These are phyloP conservation scores for Drosophila hydei DNA, from an alignment of 1,140 invertebrate species.

Conservation along the genomic window DNA sequence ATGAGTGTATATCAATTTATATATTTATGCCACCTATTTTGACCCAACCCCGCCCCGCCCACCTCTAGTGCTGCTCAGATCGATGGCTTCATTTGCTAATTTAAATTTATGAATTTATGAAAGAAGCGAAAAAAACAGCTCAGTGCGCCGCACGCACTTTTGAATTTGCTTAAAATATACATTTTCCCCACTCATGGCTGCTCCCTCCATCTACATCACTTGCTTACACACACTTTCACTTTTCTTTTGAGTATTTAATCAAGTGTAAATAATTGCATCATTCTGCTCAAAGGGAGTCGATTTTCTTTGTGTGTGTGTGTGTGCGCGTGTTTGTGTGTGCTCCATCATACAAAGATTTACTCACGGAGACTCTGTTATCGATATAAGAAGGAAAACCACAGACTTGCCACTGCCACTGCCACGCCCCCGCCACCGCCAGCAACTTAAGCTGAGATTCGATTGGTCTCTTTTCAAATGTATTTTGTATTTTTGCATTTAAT, in stretches of 20 bases:
- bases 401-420: conserved; percentile 2
- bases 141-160: conserved; percentile 42
- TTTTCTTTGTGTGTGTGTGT: conserved; percentile 68
- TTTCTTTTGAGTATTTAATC: conserved; percentile 80
- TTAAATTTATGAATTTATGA: conserved; percentile 79
- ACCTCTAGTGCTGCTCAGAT: conserved; percentile 1
- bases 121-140: conserved; percentile 48
- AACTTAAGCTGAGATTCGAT: neutral
- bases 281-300: conserved; percentile 78
- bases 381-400: conserved; percentile 56
- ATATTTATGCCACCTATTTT: neutral
- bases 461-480: conserved; percentile 36
- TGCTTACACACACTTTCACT: conserved; percentile 80
- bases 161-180: conserved; percentile 23
- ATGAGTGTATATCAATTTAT: no score
- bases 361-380: conserved; percentile 42
- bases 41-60: neutral
- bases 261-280: conserved; percentile 82
- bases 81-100: conserved; percentile 75
- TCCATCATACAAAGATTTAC: conserved; percentile 58
- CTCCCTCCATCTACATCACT: conserved; percentile 27
- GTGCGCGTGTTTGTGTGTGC: neutral
- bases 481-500: conserved; percentile 53
- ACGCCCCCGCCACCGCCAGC: conserved; percentile 2
- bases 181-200: neutral